These are phyloP conservation scores for Alexandromys fortis DNA, from an alignment of 2,113 vertebrate species.

Conservation along the genomic window DNA sequence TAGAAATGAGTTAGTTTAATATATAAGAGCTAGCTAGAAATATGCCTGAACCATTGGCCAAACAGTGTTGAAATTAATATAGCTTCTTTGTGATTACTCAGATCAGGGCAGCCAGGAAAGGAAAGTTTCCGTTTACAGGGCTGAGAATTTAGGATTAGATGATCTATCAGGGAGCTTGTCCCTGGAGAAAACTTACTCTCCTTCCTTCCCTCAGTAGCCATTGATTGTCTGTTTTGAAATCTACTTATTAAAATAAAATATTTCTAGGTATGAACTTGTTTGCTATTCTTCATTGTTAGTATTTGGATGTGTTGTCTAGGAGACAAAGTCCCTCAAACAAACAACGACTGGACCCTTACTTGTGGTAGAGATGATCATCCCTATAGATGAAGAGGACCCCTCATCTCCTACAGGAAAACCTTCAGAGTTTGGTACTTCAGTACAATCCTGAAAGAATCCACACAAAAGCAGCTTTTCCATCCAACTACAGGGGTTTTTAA, in stretches of 20 bases:
- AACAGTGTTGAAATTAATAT: no score
- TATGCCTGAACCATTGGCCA: no score
- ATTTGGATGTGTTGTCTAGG: background rate
- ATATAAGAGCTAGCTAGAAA: no score
- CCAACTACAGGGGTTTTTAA: background rate
- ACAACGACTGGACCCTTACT: background rate
- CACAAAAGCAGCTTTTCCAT: background rate
- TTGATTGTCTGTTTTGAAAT: background rate
- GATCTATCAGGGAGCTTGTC: background rate
- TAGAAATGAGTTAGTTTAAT: no score
- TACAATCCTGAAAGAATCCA: background rate
- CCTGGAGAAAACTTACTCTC: background rate
- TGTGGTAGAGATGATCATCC: background rate
- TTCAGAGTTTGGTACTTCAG: background rate
- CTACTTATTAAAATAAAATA: background rate
- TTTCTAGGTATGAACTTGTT: background rate
- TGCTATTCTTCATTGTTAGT: slow-evolving; percentile 27
- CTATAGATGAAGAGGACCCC: background rate
- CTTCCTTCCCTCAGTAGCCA: background rate
- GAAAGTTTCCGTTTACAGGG: no score
- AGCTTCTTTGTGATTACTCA: no score
- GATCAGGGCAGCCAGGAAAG: no score
- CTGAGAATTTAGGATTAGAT: background rate
- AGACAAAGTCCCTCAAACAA: slow-evolving; percentile 2
- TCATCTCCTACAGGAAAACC: slow-evolving; percentile 5